Evolutionary conservation across 2,797 vertebrate genomes (phyloP), one percentile per base, ranked within the genome.

Genomic region (Gephyroberyx darwinii): DNA sequence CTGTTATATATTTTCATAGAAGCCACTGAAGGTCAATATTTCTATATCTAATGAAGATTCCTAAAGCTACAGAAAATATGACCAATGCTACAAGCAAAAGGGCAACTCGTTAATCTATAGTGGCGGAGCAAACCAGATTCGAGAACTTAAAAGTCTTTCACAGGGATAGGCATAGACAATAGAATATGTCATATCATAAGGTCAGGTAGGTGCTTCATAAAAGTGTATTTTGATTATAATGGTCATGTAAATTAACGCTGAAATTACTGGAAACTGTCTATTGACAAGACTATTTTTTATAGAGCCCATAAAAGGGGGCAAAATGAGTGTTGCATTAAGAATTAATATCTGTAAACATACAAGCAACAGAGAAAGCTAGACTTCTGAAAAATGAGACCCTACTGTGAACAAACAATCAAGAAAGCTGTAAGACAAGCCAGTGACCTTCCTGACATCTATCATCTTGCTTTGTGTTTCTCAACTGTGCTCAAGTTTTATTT

Each of bases 101-200:
- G 94, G 92, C 94, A 94, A 78, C 92, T 94, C 93, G 87, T 95
- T 94, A 94, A 94, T 95, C 94, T 94, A 82, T 90, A 90, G 90
- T 68, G 79, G 83, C 86, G 89, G 86, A 90, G 85, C 85, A 77
- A 90, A 86, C 82, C 76, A 85, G 85, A 92, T 86, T 77, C 78
- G 68, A 87, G 79, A 88, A 85, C 83, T 88, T 85, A 85, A 91
- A 86, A 86, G 90, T 92, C 89, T 90, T 87, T 90, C 84, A 91
- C 81, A 43, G 62, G 82, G 86, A 88, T 82, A 84, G 88, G 84
- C 86, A 79, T 79, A 76, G 71, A 65, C 85, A 86, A 91, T 89
- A 83, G 88, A 90, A 90, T 85, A 83, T 86, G 85, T 87, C 87
- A 86, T 72, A 77, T 84, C 71, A 84, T 91, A 84, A 89, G 88